Evolutionary conservation across 2,888 invertebrate species (phyloP).

Genomic region (Nectonema munidae): DNA sequence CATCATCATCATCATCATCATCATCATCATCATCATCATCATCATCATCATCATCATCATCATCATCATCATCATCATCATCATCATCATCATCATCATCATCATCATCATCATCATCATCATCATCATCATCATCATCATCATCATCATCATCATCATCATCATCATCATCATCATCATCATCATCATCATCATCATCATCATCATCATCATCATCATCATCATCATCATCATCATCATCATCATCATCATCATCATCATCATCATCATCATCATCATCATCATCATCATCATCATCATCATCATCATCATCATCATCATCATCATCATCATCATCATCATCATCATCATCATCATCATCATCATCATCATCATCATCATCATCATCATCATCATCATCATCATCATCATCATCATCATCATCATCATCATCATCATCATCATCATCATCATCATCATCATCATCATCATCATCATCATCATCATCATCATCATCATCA

Average conservation of each 20-base stretch:
- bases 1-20: constrained; percentile 17
- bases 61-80: constrained; percentile 16
- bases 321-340: constrained; percentile 17
- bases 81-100: constrained; percentile 16
- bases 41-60: constrained; percentile 16
- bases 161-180: constrained; percentile 16
- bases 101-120: constrained; percentile 17
- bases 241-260: constrained; percentile 17
- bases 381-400: constrained; percentile 16
- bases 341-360: constrained; percentile 17
- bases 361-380: constrained; percentile 16
- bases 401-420: constrained; percentile 16
- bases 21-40: constrained; percentile 16
- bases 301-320: constrained; percentile 16
- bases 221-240: constrained; percentile 16
- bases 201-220: constrained; percentile 16
- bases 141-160: constrained; percentile 16
- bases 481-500: constrained; percentile 16
- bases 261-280: constrained; percentile 16
- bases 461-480: constrained; percentile 16
- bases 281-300: constrained; percentile 16
- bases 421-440: constrained; percentile 17
- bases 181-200: constrained; percentile 16
- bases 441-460: constrained; percentile 16
- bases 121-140: constrained; percentile 17